phyloP scores from a whole-genome alignment of 1,140 invertebrate genomes.

The Zaprionus inermis region DNA sequence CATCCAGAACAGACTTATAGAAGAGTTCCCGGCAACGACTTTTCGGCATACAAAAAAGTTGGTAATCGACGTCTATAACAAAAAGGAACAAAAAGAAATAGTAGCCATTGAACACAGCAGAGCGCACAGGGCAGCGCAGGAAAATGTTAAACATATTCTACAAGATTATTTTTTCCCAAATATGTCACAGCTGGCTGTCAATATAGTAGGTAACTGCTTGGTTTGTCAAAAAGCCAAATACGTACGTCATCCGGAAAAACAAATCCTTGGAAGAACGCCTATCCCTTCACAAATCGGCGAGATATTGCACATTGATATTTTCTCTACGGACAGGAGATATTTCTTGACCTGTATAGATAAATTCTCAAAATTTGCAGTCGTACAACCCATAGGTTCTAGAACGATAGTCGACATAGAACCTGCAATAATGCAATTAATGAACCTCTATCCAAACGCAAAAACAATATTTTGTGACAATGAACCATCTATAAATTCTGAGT shows the following conservation, averaged over 20 bases:
- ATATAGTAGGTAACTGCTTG: constrained; percentile 26
- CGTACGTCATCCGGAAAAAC: constrained; percentile 19
- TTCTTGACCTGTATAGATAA: constrained; percentile 7
- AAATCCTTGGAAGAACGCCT: constrained; percentile 10
- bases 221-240: constrained; percentile 22
- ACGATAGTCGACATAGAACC: no score
- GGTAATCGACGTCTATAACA: neutral
- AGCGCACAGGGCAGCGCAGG: constrained; percentile 21
- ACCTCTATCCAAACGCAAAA: constrained; percentile 7
- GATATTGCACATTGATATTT: constrained; percentile 32
- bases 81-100: constrained; percentile 8
- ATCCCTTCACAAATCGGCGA: constrained; percentile 3
- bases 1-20: neutral
- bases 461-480: constrained; percentile 29
- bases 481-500: neutral
- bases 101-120: constrained; percentile 3
- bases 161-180: constrained; percentile 40
- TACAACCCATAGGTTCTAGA: neutral
- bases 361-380: constrained; percentile 9
- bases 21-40: neutral
- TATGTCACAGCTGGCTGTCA: constrained; percentile 28
- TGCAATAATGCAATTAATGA: no score
- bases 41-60: constrained; percentile 16
- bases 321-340: neutral
- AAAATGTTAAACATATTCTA: constrained; percentile 16